phyloP scores from a whole-genome alignment of 2,113 vertebrate species.

The Misgurnus mizolepis region DNA sequence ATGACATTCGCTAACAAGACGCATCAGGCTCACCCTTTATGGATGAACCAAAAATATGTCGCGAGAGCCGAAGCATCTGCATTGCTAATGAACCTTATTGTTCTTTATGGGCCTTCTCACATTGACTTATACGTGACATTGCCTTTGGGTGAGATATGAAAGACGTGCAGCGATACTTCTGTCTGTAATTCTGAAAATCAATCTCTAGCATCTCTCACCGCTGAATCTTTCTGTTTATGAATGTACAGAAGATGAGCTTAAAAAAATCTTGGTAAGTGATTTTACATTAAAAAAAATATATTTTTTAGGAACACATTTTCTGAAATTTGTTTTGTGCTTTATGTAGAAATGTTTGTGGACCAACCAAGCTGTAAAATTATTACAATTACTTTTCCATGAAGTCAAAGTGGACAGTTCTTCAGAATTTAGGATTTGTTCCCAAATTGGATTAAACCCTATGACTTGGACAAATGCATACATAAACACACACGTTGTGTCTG shows the following conservation, averaged over 20 bases:
- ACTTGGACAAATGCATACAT: neutral
- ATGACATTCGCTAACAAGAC: conserved; percentile 33
- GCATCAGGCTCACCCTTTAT: neutral
- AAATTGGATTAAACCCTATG: neutral
- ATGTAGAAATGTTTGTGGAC: too few species aligned
- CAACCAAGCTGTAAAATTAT: too few species aligned
- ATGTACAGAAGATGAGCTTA: neutral
- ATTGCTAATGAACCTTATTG: conserved; percentile 50
- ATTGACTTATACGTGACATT: conserved; percentile 44
- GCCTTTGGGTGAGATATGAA: conserved; percentile 37
- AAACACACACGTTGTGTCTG: conserved; percentile 80
- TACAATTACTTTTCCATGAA: too few species aligned
- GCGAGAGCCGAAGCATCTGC: conserved; percentile 30
- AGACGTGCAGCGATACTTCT: neutral
- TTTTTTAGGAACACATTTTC: too few species aligned
- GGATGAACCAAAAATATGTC: conserved; percentile 19
- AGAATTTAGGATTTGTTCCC: neutral
- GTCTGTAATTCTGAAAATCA: neutral
- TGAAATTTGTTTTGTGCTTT: too few species aligned
- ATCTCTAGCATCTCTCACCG: neutral
- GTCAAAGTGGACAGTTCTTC: neutral
- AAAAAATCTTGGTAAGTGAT: too few species aligned
- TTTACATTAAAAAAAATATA: too few species aligned
- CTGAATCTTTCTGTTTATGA: neutral
- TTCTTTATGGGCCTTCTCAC: conserved; percentile 39